Evolutionary conservation across 2,888 invertebrate genomes (phyloP), one percentile per base, ranked within the genome.

Genomic region (Conchocele bisecta): DNA sequence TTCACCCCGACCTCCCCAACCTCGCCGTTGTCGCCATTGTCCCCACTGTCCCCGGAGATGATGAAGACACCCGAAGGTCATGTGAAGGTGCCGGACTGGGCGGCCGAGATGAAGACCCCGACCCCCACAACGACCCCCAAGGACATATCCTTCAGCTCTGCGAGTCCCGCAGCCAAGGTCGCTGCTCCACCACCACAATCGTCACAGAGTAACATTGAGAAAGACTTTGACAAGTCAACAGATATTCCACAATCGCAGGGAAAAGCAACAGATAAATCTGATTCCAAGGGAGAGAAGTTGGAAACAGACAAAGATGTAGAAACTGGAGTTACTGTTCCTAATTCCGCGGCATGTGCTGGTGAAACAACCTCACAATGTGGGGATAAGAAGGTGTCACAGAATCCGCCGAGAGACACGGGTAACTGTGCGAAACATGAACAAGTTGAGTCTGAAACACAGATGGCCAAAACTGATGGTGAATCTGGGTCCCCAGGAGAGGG

Each of bases 11-110:
- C 22, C 5, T 20, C 51, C 5, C 29, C 31, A 13, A 31, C 33
- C 17, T 51, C 51, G 22, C 78, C 72, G 9, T 68, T 74, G 44
- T 81, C 82, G 22, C 80, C 82, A 20, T 28, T 75, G 28, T 79
- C 79, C 17, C 79, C 81, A n/a, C 35, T 74, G 28, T 85, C 86
- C 17, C 83, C 86, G 28, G 81, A 82, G 46, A 75, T 84, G 56
- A 72, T 83, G 77, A 84, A 81, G 51, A 83, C 85, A 6, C 85
- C 83, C 3, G 73, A 78, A 17, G 82, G 76, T 42, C 82, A 79
- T 73, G 78, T 79, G 9, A 79, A 83, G 60, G 79, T 79, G 15
- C 57, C 72, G n/a, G 78, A 85, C 60, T 85, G 83, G 86, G 83
- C 79, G n/a, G 77, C 63, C 20, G 77, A 67, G 20, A 77, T 77